Evolutionary conservation across 2,797 vertebrate genomes (phyloP).

Genomic region (Botia almorhae): DNA sequence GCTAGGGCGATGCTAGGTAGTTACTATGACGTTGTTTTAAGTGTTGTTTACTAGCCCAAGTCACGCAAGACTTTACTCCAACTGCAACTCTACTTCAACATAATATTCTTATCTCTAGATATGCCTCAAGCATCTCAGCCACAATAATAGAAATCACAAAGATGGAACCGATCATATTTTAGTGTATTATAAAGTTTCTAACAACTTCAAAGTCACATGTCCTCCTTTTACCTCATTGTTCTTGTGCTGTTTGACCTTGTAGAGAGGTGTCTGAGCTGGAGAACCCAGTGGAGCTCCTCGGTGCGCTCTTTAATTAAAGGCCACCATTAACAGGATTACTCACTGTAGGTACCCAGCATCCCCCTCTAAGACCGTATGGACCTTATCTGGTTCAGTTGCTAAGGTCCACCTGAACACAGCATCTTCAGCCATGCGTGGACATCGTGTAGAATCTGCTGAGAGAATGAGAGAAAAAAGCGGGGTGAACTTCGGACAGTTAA

Average conservation of each 20-base stretch:
- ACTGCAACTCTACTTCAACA: too few relatives aligned
- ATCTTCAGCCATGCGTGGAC: conserved; percentile 42
- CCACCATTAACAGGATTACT: conserved; percentile 51
- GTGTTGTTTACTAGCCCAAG: too few relatives aligned
- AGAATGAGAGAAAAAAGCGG: conserved; percentile 56
- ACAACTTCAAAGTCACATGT: conserved; percentile 24
- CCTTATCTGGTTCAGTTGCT: conserved; percentile 49
- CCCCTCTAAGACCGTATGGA: conserved; percentile 50
- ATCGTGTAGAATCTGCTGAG: conserved; percentile 9
- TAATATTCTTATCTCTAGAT: not conserved
- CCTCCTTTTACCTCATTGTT: conserved; percentile 9
- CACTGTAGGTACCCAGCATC: conserved; percentile 44
- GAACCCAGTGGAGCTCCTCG: conserved; percentile 15
- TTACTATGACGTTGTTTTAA: not conserved
- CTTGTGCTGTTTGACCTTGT: conserved; percentile 15
- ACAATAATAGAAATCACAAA: not conserved
- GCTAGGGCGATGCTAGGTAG: not conserved
- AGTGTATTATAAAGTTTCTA: conserved; percentile 13
- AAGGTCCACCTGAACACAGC: conserved; percentile 44
- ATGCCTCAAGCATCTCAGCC: not conserved
- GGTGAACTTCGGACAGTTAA: conserved; percentile 58
- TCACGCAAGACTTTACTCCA: too few relatives aligned
- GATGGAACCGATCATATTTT: not conserved
- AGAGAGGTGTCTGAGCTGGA: not conserved
- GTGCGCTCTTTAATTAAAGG: conserved; percentile 55